Evolutionary conservation across 1,140 invertebrate species (phyloP).

Genomic region (Megalonaias nervosa): DNA sequence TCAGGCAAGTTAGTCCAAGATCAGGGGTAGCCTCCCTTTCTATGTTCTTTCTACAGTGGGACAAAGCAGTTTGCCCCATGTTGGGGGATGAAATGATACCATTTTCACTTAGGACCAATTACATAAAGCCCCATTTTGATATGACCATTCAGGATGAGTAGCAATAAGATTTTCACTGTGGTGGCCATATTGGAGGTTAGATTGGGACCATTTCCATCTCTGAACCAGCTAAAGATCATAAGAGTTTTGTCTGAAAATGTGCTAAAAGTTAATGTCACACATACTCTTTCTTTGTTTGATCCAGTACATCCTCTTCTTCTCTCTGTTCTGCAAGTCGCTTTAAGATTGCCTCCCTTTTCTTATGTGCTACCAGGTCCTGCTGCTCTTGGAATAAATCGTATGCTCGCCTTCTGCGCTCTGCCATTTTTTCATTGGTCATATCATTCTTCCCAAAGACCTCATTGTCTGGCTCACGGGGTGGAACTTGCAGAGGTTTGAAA

Average conservation of each 20-base stretch:
- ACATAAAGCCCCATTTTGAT: too few species aligned
- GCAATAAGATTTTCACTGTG: too few species aligned
- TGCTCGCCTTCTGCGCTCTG: slow-evolving; percentile 58
- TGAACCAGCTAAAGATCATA: slow-evolving; percentile 3
- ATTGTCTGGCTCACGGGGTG: slow-evolving; percentile 59
- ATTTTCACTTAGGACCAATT: too few species aligned
- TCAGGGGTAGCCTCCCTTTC: too few species aligned
- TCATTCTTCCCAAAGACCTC: slow-evolving; percentile 71
- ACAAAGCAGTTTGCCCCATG: too few species aligned
- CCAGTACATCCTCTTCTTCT: slow-evolving; percentile 65
- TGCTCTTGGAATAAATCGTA: slow-evolving; percentile 66
- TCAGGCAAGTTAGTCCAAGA: too few species aligned
- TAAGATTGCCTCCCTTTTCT: slow-evolving; percentile 67
- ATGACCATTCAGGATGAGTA: too few species aligned
- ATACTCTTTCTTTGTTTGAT: slow-evolving; percentile 65
- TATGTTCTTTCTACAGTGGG: too few species aligned
- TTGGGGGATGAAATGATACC: too few species aligned
- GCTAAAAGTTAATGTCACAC: slow-evolving; percentile 25
- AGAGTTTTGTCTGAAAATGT: not conserved
- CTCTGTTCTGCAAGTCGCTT: slow-evolving; percentile 65
- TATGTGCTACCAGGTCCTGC: slow-evolving; percentile 65
- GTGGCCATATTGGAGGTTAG: too few species aligned
- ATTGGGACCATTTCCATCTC: not conserved
- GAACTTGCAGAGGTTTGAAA: slow-evolving; percentile 68
- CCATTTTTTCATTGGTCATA: slow-evolving; percentile 69